Conservation (phyloP, 1,140 invertebrate genomes). For the Lordiphosa stackelbergi region DNA sequence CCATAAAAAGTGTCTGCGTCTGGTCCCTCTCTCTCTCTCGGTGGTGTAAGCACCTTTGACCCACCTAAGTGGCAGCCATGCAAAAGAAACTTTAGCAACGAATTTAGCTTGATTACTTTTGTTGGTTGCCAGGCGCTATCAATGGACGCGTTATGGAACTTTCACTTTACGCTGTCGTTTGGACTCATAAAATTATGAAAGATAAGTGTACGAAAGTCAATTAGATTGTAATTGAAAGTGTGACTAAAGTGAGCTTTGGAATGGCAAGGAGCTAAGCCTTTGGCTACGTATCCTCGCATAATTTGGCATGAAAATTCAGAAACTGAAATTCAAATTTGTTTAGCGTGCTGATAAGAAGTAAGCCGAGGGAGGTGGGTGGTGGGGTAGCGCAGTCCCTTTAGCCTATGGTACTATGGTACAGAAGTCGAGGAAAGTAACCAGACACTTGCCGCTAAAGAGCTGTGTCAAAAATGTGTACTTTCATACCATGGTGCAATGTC, state of each 20-base stretch:
- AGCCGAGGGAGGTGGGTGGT: not conserved
- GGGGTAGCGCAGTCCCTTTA: no score
- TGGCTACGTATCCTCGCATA: constrained; percentile 49
- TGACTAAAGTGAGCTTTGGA: constrained; percentile 18
- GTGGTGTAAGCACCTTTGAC: constrained; percentile 45
- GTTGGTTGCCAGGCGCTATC: constrained; percentile 26
- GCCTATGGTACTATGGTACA: no score
- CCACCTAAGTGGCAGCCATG: constrained; percentile 60
- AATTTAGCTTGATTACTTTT: constrained; percentile 57
- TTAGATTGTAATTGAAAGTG: constrained; percentile 40
- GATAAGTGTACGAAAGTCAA: constrained; percentile 1
- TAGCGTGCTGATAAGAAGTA: constrained; percentile 37
- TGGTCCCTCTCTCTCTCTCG: constrained; percentile 24
- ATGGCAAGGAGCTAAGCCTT: constrained; percentile 15
- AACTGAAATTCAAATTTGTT: constrained; percentile 54
- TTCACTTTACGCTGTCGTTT: constrained; percentile 29
- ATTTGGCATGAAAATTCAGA: constrained; percentile 46
- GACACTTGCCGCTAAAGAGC: no score
- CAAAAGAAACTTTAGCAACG: constrained; percentile 41
- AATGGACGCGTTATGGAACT: constrained; percentile 48
- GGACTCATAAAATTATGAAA: constrained; percentile 50
- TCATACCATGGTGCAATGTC: not conserved
- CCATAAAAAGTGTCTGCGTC: constrained; percentile 72
- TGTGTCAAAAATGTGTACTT: not conserved
- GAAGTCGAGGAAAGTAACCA: no score